Evolutionary conservation across 2,113 vertebrate genomes (phyloP).

Genomic region (Pteropus alecto): DNA sequence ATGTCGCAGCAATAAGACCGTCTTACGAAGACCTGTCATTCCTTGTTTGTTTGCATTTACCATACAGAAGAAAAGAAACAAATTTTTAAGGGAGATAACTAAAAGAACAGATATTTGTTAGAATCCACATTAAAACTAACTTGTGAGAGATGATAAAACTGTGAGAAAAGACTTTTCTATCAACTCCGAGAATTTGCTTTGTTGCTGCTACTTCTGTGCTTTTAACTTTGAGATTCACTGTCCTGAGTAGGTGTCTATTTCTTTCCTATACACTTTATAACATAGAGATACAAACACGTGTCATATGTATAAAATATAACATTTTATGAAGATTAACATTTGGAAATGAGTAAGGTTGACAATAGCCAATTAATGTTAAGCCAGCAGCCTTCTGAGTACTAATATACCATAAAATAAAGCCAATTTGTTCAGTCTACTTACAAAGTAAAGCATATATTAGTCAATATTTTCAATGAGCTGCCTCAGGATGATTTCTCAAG

Average conservation of each 20-base stretch:
- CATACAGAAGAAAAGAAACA: background rate
- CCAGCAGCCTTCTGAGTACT: background rate
- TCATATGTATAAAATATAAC: background rate
- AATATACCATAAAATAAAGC: conserved; percentile 24
- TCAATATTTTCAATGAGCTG: conserved; percentile 50
- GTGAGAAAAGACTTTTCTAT: background rate
- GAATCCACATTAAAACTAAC: background rate
- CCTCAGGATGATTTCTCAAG: conserved; percentile 25
- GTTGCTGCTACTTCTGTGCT: background rate
- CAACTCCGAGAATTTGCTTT: background rate
- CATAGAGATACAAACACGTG: background rate
- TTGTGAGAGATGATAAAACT: background rate
- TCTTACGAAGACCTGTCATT: background rate
- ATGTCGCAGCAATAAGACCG: background rate
- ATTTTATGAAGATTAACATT: background rate
- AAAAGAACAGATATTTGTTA: background rate
- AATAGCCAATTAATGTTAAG: background rate
- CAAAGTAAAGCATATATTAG: background rate
- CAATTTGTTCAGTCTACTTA: conserved; percentile 40
- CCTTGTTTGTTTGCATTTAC: background rate
- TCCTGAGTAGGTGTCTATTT: background rate
- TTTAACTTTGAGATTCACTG: background rate
- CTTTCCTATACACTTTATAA: background rate
- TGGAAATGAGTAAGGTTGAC: background rate
- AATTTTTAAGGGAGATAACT: background rate